Conservation (phyloP, 2,113 vertebrate genomes). For the Oryzias javanicus region DNA sequence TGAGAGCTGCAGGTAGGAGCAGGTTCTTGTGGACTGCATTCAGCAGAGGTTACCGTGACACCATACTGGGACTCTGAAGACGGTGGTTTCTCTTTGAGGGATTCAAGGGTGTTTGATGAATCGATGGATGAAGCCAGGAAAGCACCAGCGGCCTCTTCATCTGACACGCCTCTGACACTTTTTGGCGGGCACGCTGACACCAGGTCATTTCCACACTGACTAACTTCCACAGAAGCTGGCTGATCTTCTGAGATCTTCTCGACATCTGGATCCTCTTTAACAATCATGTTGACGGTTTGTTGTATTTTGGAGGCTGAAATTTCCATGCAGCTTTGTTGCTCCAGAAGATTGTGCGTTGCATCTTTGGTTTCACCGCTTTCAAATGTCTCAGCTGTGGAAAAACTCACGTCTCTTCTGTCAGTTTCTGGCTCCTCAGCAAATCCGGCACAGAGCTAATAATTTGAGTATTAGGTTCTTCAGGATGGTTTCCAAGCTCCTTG, state of each 20-base stretch:
- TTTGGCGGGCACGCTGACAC: not conserved
- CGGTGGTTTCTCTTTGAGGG: not conserved
- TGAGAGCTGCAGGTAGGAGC: not conserved
- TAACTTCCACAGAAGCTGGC: conserved; percentile 6
- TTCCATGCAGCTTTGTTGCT: conserved; percentile 45
- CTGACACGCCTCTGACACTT: conserved; percentile 6
- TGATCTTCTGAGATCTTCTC: conserved; percentile 42
- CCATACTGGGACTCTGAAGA: conserved; percentile 15
- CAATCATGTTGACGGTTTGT: conserved; percentile 26
- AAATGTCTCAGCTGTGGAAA: conserved; percentile 15
- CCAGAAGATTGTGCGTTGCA: conserved; percentile 22
- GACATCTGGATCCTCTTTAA: conserved; percentile 46
- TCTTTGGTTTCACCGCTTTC: conserved; percentile 39
- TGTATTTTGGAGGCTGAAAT: conserved; percentile 39
- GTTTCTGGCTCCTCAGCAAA: conserved; percentile 23
- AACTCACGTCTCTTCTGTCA: conserved; percentile 32
- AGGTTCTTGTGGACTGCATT: conserved; percentile 16
- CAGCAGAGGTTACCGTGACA: conserved; percentile 4
- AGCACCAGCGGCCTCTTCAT: conserved; percentile 9
- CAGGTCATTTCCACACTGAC: too few species aligned
- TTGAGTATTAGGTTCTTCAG: conserved; percentile 28
- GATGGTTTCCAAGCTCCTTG: conserved; percentile 24
- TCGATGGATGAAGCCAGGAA: conserved; percentile 21
- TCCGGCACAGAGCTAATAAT: conserved; percentile 12
- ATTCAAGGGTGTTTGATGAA: not conserved